These are phyloP conservation scores for Heliothis subflexa DNA, from an alignment of 1,140 invertebrate genomes.

Conservation along the genomic window DNA sequence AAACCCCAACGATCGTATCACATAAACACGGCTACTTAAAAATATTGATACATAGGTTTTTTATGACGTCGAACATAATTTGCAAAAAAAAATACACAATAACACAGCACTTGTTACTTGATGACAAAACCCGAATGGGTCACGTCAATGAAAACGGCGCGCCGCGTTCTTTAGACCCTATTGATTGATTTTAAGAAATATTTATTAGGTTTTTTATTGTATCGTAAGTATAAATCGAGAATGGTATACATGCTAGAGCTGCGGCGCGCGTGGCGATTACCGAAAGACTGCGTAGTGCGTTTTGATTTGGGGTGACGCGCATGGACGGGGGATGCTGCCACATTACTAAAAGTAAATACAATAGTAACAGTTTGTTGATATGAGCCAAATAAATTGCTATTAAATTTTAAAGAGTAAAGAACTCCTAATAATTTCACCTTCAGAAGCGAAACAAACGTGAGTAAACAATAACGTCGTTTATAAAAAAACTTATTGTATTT, in stretches of 20 bases:
- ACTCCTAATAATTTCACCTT: too few relatives aligned
- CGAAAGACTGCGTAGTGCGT: constrained; percentile 75
- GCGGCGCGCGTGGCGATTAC: constrained; percentile 69
- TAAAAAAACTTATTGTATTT: too few relatives aligned
- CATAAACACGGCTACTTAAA: constrained; percentile 58
- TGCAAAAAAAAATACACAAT: constrained; percentile 50
- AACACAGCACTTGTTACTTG: constrained; percentile 56
- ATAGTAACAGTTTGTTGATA: constrained; percentile 37
- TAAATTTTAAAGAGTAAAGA: background rate
- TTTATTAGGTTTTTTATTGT: constrained; percentile 53
- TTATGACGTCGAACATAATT: constrained; percentile 54
- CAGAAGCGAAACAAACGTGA: too few relatives aligned
- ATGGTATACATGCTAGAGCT: constrained; percentile 63
- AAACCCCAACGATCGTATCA: constrained; percentile 58
- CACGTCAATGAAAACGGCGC: background rate
- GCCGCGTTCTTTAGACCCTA: constrained; percentile 4
- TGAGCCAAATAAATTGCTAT: background rate
- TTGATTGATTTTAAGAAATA: constrained; percentile 51
- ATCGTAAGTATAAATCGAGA: constrained; percentile 48
- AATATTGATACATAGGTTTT: constrained; percentile 57
- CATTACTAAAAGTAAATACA: constrained; percentile 69
- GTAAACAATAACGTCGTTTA: too few relatives aligned
- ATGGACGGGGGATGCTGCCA: constrained; percentile 67
- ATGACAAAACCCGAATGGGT: background rate
- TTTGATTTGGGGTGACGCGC: constrained; percentile 72